Evolutionary conservation across 1,140 invertebrate species (phyloP), one percentile per base, ranked within the genome.

Genomic region (Calliopsis andreniformis): DNA sequence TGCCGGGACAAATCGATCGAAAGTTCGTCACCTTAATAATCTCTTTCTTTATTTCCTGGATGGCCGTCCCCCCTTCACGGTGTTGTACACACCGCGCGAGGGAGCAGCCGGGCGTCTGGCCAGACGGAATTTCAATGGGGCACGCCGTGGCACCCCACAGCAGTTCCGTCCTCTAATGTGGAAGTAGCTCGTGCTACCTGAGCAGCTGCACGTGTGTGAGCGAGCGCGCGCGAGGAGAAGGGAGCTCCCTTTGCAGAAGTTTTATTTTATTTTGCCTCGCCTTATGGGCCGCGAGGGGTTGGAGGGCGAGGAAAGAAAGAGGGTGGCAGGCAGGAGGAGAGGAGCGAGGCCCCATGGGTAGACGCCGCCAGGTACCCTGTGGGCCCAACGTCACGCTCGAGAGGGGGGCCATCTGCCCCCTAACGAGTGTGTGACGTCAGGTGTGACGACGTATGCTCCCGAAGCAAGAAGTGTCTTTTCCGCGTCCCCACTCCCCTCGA

Each of bases 321-420:
- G 58, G 69, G 47, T 43, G 62, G 67, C 1, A 16, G 63, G 73
- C 58, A 61, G 59, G 63, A 75, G 76, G 61, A 73, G 56, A 58
- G 59, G 71, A 68, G 70, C 59, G 55, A 58, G 73, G 78, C 59
- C 42, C 69, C 51, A 70, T 71, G 70, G 78, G 66, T 84, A 78
- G 82, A 84, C 83, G 82, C 84, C 85, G 82, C 89, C 90, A 91
- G 90, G 90, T 91, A 92, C 87, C 86, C 83, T 79, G 76, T 71
- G 66, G 82, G 63, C 84, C 66, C 76, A 87, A 89, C 90, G 89
- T 92, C 91, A 92, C 88, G 91, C 88, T 91, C 86, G 81, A 91
- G 87, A 92, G 90, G 88, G 89, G 90, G 86, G 82, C 90, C 91
- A 92, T 92, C 91, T 92, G 91, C 90, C 86, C 86, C 90, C 88